phyloP scores from a whole-genome alignment of 2,113 vertebrate species.

The Sceloporus tristichus region DNA sequence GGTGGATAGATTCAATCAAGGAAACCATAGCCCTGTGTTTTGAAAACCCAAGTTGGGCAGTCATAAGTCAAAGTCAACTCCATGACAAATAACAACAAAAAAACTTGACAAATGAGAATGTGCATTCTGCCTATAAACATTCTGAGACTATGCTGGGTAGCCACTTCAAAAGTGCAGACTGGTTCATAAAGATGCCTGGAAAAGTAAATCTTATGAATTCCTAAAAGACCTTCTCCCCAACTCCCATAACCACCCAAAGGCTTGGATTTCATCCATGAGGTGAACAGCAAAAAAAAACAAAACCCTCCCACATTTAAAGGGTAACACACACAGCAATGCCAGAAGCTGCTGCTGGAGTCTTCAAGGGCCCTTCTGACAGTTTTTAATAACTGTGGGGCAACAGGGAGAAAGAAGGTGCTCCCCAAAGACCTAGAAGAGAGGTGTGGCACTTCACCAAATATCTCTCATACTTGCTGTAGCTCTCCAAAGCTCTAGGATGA shows the following conservation, averaged over 20 bases:
- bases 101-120: background rate
- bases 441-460: background rate
- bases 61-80: too few relatives aligned
- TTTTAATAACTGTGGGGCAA: background rate
- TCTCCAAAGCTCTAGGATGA: background rate
- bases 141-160: background rate
- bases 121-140: background rate
- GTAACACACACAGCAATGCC: background rate
- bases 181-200: background rate
- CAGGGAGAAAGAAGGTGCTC: background rate
- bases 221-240: background rate
- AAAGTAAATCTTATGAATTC: background rate
- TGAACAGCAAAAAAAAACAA: too few relatives aligned
- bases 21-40: too few relatives aligned
- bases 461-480: background rate
- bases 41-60: too few relatives aligned
- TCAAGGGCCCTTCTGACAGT: background rate
- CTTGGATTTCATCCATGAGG: background rate
- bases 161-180: background rate
- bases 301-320: background rate
- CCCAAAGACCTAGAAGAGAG: background rate
- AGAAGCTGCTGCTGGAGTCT: background rate
- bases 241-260: background rate
- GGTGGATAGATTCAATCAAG: too few relatives aligned
- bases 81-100: too few relatives aligned